phyloP scores from a whole-genome alignment of 2,113 vertebrate genomes.

The Microcebus murinus region DNA sequence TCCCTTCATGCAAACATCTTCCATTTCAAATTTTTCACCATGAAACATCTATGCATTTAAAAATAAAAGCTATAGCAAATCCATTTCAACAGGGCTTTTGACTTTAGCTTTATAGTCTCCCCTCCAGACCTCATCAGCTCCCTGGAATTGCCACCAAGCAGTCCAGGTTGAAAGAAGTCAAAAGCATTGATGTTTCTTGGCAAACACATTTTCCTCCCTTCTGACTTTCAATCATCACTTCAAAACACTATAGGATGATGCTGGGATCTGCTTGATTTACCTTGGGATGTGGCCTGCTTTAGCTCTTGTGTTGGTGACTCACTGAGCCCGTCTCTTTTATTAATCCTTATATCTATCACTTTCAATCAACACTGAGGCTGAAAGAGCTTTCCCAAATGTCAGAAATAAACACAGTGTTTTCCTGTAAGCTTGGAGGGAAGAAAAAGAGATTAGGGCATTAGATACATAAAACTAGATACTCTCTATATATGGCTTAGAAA shows the following conservation, averaged over 20 bases:
- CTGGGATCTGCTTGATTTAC: neutral
- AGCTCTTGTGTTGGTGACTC: constrained; percentile 31
- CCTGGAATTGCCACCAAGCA: constrained; percentile 27
- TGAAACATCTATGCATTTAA: constrained; percentile 19
- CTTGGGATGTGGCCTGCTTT: constrained; percentile 28
- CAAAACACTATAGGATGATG: neutral
- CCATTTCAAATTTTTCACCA: constrained; percentile 23
- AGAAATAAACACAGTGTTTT: constrained; percentile 59
- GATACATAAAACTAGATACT: constrained; percentile 11
- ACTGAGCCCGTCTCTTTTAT: constrained; percentile 47
- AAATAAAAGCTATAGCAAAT: constrained; percentile 33
- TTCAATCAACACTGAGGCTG: constrained; percentile 26
- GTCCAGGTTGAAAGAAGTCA: constrained; percentile 45
- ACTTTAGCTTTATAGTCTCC: neutral
- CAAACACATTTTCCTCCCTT: constrained; percentile 3
- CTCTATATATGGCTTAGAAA: constrained; percentile 27
- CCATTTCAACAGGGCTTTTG: neutral
- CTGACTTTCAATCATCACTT: constrained; percentile 50
- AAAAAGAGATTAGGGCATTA: neutral
- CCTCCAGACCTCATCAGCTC: neutral
- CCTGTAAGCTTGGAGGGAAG: neutral
- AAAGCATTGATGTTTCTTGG: constrained; percentile 52
- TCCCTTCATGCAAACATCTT: constrained; percentile 5
- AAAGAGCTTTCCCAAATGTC: neutral
- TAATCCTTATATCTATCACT: constrained; percentile 37